Evolutionary conservation across 2,888 invertebrate genomes (phyloP).

Genomic region (Spialia ferax): DNA sequence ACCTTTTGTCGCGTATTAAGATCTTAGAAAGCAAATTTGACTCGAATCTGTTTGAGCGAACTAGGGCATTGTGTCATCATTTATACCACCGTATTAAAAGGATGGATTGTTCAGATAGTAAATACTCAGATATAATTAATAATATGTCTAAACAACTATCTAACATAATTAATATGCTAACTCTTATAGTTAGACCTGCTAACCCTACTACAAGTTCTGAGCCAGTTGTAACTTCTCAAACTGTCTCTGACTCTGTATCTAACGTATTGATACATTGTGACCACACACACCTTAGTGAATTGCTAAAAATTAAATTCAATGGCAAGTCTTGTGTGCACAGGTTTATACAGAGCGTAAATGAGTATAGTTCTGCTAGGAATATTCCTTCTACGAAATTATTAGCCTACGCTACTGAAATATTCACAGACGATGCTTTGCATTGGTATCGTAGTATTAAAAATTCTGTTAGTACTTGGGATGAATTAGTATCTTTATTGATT

Average conservation of each 20-base stretch:
- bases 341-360: neutral
- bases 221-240: neutral
- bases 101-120: too few species aligned
- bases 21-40: too few species aligned
- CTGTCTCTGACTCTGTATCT: neutral
- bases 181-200: neutral
- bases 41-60: too few species aligned
- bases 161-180: too few species aligned
- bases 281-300: neutral
- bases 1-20: too few species aligned
- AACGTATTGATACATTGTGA: neutral
- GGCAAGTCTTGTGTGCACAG: neutral
- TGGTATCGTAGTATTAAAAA: constrained; percentile 11
- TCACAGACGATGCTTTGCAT: constrained; percentile 9
- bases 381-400: neutral
- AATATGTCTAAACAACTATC: too few species aligned
- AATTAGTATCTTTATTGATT: neutral
- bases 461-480: neutral
- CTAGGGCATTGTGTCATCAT: too few species aligned
- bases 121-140: too few species aligned
- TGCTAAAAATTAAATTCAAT: neutral
- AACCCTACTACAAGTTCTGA: neutral
- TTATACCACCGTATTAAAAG: too few species aligned
- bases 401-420: neutral
- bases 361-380: neutral